Evolutionary conservation across 2,888 invertebrate species (phyloP), one percentile per base, ranked within the genome.

Genomic region (Brachyptera putata): DNA sequence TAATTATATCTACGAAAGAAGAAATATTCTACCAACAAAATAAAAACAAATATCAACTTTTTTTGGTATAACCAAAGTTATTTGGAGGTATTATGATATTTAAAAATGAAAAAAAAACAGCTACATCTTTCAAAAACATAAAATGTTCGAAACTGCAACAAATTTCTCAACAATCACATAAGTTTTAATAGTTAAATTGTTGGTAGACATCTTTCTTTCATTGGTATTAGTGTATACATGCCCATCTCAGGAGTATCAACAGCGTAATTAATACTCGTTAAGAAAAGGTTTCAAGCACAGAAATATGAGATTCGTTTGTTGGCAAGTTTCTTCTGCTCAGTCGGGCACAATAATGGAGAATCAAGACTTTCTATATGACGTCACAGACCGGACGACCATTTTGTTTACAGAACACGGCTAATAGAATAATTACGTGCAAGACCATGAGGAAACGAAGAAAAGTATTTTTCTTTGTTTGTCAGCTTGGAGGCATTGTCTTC

Each of bases 201-300:
- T n/a, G n/a, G n/a, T 41, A 41, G 18, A n/a, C 16, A 41, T 18
- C 18, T 21, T 16, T 41, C 41, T 41, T 21, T 41, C 41, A 21
- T 41, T 41, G 16, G 18, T 18, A 41, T 41, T 16, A n/a, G n/a
- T n/a, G n/a, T n/a, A n/a, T n/a, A n/a, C n/a, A n/a, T n/a, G n/a
- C n/a, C n/a, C n/a, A n/a, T n/a, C n/a, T n/a, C n/a, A n/a, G n/a
- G n/a, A n/a, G n/a, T n/a, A n/a, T n/a, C n/a, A n/a, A n/a, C n/a
- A n/a, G n/a, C n/a, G 58, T 61, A 61, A 61, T 61, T 61, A 61
- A 61, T 58, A 61, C 56, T 49, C 39, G 34, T 49, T 37, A 30
- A 36, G 48, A 16, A 53, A 34, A 34, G 34, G 36, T 18, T 25
- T 43, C 55, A 48, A 22, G 55, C 22, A 46, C 48, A 58, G 39